phyloP scores from a whole-genome alignment of 2,888 invertebrate species.

The Monoplex corrugatus region DNA sequence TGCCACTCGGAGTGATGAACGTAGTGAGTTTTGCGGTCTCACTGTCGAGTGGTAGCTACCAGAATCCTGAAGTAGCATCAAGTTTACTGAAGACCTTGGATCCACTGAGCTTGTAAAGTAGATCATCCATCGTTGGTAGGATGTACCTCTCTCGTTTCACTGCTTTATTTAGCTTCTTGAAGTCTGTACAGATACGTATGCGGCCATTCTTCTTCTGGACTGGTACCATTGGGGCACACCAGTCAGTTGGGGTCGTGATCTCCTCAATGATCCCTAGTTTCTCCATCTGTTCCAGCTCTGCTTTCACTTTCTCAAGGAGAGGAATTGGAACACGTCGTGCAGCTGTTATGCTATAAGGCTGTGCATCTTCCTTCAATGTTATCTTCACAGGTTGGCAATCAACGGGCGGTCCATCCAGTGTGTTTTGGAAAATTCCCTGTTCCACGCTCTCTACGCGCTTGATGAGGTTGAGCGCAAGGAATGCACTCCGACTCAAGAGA shows the following conservation, averaged over 20 bases:
- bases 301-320: background rate
- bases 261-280: background rate
- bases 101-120: conserved; percentile 3
- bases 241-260: background rate
- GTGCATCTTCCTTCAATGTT: background rate
- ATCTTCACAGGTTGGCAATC: background rate
- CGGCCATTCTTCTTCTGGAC: background rate
- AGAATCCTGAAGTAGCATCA: background rate
- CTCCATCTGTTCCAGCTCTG: background rate
- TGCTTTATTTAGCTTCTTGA: background rate
- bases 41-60: conserved; percentile 12
- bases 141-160: background rate
- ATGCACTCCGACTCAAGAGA: background rate
- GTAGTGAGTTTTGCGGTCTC: conserved; percentile 37
- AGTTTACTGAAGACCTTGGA: conserved; percentile 26
- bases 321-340: background rate
- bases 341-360: background rate
- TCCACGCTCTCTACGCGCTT: background rate
- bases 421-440: background rate
- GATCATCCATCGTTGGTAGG: conserved; percentile 15
- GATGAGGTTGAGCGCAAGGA: background rate
- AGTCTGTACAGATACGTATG: background rate
- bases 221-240: background rate
- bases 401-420: too few relatives aligned
- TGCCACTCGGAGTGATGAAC: conserved; percentile 40